Evolutionary conservation across 2,797 vertebrate genomes (phyloP), one percentile per base, ranked within the genome.

Genomic region (Trachurus trachurus): DNA sequence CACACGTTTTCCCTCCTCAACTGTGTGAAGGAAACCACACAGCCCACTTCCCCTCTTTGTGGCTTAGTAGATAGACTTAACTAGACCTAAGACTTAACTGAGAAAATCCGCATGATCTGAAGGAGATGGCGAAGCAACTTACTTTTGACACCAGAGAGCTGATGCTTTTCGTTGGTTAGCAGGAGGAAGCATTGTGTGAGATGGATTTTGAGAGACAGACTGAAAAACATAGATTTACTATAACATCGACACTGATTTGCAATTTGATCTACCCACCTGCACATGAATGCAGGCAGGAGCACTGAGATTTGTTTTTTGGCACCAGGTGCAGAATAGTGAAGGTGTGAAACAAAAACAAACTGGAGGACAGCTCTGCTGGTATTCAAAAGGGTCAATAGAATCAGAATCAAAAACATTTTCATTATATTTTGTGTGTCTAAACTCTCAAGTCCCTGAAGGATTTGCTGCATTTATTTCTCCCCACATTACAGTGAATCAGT

Each of bases 21-120:
- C 34, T 37, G 3, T 64, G 26, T 4, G n/a, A 50, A 52, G 47
- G 19, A 50, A 37, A 65, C 63, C 63, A 65, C 63, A 65, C 29
- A 52, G 3, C 63, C 31, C 47, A 65, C 63, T 13, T 65, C 13
- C 3, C 21, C 6, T n/a, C 1, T 6, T 8, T 60, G 31, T 9
- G 29, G 6, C 11, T 37, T 52, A 19, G 11, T 52, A 19, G 40
- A 64, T 64, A 13, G 45, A 37, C 62, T n/a, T n/a, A 11, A n/a
- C 9, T 12, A 16, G 40, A 61, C 8, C 47, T 17, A 31, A 11
- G 9, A 57, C 29, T 10, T 34, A 10, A 10, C 16, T 39, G 16
- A 58, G 1, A 44, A 44, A 44, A 60, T 3, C 12, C 4, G 5
- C 12, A 22, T 21, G 39, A 16, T 21, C 39, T 5, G 6, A 19